These are phyloP conservation scores for Platycercus adscitus DNA, from an alignment of 2,113 vertebrate genomes.

Conservation along the genomic window DNA sequence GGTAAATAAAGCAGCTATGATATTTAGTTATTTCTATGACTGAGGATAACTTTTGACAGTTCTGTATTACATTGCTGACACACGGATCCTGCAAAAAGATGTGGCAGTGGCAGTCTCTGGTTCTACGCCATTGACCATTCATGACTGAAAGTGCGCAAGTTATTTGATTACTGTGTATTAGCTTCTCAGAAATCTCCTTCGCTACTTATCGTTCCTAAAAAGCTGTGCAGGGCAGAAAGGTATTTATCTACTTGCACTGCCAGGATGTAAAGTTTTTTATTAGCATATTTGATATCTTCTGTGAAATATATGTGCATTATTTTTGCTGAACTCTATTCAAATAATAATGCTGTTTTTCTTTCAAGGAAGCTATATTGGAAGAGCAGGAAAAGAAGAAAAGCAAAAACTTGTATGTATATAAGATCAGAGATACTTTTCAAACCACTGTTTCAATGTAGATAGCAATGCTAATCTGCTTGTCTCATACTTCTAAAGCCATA, in stretches of 20 bases:
- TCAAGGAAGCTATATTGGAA: slow-evolving; percentile 94
- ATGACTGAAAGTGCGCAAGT: not conserved
- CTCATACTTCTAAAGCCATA: not conserved
- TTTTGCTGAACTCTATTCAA: not conserved
- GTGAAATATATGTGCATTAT: not conserved
- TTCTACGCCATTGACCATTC: not conserved
- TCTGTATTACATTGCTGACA: not conserved
- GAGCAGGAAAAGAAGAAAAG: slow-evolving; percentile 97
- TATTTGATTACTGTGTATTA: not conserved
- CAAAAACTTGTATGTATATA: slow-evolving; percentile 88
- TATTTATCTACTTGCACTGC: not conserved
- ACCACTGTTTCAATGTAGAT: not conserved
- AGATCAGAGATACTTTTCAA: not conserved
- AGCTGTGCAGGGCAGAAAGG: not conserved
- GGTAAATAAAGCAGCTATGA: not conserved
- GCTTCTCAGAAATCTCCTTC: not conserved
- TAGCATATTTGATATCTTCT: not conserved
- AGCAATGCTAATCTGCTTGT: not conserved
- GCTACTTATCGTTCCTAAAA: not conserved
- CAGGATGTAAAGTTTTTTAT: not conserved
- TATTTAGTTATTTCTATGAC: not conserved
- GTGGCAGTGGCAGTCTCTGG: not conserved
- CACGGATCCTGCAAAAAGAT: not conserved
- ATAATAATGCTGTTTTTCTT: slow-evolving; percentile 53
- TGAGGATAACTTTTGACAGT: not conserved